phyloP scores from a whole-genome alignment of 2,888 invertebrate genomes.

The Leucania comma region DNA sequence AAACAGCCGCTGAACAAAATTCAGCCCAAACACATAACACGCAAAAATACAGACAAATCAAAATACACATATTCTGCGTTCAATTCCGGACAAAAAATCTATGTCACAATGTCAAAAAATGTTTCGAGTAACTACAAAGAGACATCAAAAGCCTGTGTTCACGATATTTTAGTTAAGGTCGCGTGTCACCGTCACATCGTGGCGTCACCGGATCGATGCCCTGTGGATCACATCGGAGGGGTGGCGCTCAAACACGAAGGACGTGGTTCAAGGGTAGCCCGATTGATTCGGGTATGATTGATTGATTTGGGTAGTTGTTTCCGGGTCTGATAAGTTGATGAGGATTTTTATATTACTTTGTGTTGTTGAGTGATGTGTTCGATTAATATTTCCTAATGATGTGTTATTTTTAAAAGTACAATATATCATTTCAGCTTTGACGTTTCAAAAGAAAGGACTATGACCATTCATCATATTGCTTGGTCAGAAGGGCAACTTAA shows the following conservation, averaged over 20 bases:
- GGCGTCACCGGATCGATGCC: conserved; percentile 49
- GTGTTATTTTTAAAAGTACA: neutral
- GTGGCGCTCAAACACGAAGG: conserved; percentile 33
- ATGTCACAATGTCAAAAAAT: conserved; percentile 15
- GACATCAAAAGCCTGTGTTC: conserved; percentile 7
- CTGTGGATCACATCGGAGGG: conserved; percentile 37
- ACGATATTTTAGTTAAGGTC: conserved; percentile 33
- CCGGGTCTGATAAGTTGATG: conserved; percentile 33
- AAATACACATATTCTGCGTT: too few species aligned
- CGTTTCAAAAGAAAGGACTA: too few species aligned
- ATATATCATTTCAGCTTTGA: too few species aligned
- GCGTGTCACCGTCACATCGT: conserved; percentile 52
- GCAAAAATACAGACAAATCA: neutral
- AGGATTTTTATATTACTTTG: conserved; percentile 5
- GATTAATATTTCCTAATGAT: neutral
- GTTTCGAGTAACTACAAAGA: conserved; percentile 6
- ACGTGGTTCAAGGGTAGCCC: conserved; percentile 58
- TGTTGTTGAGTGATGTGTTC: neutral
- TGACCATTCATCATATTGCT: too few species aligned
- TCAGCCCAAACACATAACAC: neutral
- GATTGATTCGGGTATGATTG: conserved; percentile 55
- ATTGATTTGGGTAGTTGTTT: conserved; percentile 36
- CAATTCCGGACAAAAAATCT: neutral
- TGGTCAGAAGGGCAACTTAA: too few species aligned
- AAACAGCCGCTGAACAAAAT: too few species aligned